phyloP scores from a whole-genome alignment of 2,797 vertebrate species.

The Eulemur mongoz region DNA sequence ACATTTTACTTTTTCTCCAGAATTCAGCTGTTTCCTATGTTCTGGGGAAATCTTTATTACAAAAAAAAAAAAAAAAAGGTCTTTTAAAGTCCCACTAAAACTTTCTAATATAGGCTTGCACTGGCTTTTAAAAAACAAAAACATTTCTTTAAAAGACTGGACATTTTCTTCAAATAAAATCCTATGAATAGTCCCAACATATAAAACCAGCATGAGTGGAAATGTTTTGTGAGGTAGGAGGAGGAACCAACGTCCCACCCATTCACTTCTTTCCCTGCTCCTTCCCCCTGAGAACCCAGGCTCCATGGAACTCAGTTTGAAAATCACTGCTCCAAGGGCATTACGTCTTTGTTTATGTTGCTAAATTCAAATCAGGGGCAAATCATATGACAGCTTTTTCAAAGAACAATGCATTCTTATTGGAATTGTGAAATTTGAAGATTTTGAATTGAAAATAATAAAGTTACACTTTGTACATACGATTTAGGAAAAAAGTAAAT shows the following conservation, averaged over 20 bases:
- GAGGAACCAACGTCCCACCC: background rate
- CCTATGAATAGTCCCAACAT: background rate
- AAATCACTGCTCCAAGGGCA: background rate
- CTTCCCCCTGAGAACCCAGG: background rate
- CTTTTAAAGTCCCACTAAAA: background rate
- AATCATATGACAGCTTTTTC: background rate
- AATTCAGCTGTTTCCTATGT: background rate
- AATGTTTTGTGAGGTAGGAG: background rate
- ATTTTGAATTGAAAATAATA: slow-evolving; percentile 24
- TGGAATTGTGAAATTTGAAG: slow-evolving; percentile 7
- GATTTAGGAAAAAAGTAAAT: background rate
- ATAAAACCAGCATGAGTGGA: background rate
- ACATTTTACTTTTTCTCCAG: background rate
- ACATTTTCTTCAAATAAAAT: slow-evolving; percentile 37
- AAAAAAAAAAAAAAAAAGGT: background rate
- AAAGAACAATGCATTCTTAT: slow-evolving; percentile 15
- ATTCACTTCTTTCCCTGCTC: background rate
- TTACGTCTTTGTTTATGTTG: slow-evolving; percentile 5
- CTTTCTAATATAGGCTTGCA: background rate
- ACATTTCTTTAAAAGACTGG: background rate
- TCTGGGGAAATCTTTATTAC: background rate
- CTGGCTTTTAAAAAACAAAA: background rate
- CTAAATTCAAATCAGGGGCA: slow-evolving; percentile 33
- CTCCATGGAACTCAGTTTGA: background rate
- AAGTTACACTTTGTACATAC: background rate